Conservation (phyloP, 2,888 invertebrate genomes). For the Andrena haemorrhoa region DNA sequence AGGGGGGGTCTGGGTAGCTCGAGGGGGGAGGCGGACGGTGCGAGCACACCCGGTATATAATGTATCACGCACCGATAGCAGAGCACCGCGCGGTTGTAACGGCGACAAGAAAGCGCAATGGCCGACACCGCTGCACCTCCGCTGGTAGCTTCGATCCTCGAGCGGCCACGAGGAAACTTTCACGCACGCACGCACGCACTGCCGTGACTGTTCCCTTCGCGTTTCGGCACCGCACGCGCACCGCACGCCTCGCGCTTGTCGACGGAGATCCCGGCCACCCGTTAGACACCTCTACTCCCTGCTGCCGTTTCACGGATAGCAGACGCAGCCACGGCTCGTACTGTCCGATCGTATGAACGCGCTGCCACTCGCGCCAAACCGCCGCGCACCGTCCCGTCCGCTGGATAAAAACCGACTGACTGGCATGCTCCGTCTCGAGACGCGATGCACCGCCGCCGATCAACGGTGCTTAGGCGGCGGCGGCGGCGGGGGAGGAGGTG, state of each 20-base stretch:
- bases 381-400: conserved; percentile 60
- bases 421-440: conserved; percentile 63
- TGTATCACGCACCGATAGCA: conserved; percentile 61
- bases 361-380: conserved; percentile 62
- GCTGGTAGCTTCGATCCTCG: conserved; percentile 66
- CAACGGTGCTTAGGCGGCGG: conserved; percentile 55
- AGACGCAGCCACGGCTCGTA: conserved; percentile 50
- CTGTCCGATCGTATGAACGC: conserved; percentile 60
- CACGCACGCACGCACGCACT: conserved; percentile 27
- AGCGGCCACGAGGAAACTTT: conserved; percentile 57
- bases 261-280: not conserved
- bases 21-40: conserved; percentile 16
- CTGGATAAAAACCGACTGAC: conserved; percentile 74
- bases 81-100: conserved; percentile 64
- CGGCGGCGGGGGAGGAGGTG: conserved; percentile 52
- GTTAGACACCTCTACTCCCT: conserved; percentile 3
- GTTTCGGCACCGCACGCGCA: conserved; percentile 23
- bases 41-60: conserved; percentile 57
- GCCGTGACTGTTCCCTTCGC: not conserved
- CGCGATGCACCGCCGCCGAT: conserved; percentile 54
- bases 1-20: not conserved
- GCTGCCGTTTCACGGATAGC: conserved; percentile 37
- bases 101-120: conserved; percentile 76
- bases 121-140: conserved; percentile 74
- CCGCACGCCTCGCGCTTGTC: conserved; percentile 30